phyloP scores from a whole-genome alignment of 2,113 vertebrate species.

The Gymnobelideus leadbeateri region DNA sequence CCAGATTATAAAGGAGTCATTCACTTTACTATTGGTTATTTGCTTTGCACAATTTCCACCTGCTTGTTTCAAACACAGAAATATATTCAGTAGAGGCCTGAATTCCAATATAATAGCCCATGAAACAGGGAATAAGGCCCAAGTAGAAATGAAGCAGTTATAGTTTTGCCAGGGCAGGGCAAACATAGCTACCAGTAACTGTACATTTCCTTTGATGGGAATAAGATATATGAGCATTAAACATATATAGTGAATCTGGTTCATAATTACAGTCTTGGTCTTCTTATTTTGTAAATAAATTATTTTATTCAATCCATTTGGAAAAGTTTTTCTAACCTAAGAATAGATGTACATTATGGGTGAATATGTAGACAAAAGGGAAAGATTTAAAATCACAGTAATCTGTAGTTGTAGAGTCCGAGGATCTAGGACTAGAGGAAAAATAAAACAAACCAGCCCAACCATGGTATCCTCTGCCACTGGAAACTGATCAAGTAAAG shows the following conservation, averaged over 20 bases:
- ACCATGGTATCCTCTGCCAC: not conserved
- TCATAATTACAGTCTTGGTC: slow-evolving; percentile 8
- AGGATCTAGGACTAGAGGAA: not conserved
- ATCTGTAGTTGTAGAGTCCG: not conserved
- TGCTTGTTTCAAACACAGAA: slow-evolving; percentile 52
- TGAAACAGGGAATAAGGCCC: slow-evolving; percentile 1
- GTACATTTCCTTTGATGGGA: slow-evolving; percentile 44
- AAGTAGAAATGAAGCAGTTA: not conserved
- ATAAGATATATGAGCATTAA: not conserved
- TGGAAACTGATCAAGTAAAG: slow-evolving; percentile 27
- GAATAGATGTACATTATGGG: slow-evolving; percentile 1
- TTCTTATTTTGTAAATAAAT: slow-evolving; percentile 17
- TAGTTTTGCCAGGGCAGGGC: not conserved
- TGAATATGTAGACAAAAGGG: slow-evolving; percentile 19
- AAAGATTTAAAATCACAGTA: slow-evolving; percentile 28
- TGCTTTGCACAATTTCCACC: slow-evolving; percentile 56
- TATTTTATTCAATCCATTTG: slow-evolving; percentile 19
- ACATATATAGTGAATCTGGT: not conserved
- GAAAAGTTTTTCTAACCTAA: not conserved
- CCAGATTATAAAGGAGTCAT: slow-evolving; percentile 64
- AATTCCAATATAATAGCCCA: slow-evolving; percentile 27
- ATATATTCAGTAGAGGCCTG: slow-evolving; percentile 44
- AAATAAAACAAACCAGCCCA: not conserved
- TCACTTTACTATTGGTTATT: slow-evolving; percentile 56
- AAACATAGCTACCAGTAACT: not conserved